Conservation (phyloP, 1,140 invertebrate species). For the Melipona quadrifasciata region DNA sequence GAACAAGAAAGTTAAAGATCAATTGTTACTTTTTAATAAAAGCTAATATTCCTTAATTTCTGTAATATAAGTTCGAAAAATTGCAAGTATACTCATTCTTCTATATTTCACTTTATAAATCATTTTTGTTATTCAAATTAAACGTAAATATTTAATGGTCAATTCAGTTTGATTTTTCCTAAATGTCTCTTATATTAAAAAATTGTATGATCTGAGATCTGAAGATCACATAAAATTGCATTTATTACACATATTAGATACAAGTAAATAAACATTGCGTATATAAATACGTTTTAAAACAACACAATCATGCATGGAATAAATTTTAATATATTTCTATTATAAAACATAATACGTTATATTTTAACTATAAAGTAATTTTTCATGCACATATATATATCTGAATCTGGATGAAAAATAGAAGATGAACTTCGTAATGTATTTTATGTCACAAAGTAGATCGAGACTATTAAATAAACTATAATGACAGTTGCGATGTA, state of each 20-base stretch:
- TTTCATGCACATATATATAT: constrained; percentile 8
- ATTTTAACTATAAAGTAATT: neutral
- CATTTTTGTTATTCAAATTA: neutral
- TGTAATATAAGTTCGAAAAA: neutral
- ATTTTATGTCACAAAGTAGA: neutral
- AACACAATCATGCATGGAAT: constrained; percentile 24
- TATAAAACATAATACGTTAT: neutral
- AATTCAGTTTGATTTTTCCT: constrained; percentile 31
- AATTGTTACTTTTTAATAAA: neutral
- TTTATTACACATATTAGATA: neutral
- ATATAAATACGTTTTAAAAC: neutral
- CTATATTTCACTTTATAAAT: constrained; percentile 19
- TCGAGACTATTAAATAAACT: neutral
- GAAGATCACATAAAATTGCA: neutral
- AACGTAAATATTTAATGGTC: constrained; percentile 2
- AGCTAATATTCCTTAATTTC: neutral
- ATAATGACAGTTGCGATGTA: neutral
- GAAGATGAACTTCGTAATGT: neutral
- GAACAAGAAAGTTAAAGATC: neutral
- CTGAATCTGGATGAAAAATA: neutral
- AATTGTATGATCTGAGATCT: constrained; percentile 4
- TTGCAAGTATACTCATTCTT: neutral
- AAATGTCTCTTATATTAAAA: neutral
- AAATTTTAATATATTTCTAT: neutral
- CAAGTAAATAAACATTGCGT: neutral